Percentiles rank a stretch among this genome's conserved stretches.
phyloP scores from a whole-genome alignment of 1,140 invertebrate species.

The Zaprionus kolodkinae region DNA sequence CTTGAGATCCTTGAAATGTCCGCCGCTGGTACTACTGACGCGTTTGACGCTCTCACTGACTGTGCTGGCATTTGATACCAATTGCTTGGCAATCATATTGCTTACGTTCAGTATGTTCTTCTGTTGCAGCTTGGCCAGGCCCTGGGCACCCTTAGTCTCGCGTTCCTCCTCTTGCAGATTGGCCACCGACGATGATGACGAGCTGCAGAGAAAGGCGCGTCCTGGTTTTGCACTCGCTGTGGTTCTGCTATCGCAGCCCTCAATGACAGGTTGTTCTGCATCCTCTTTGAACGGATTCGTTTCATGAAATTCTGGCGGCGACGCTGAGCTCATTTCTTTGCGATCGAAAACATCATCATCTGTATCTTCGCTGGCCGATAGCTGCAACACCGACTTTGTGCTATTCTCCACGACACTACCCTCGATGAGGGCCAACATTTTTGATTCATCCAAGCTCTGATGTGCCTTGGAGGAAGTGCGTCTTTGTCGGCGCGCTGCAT shows the following conservation, averaged over 20 bases:
- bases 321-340: conserved; percentile 36
- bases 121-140: conserved; percentile 59
- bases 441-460: conserved; percentile 88
- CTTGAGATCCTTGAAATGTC: conserved; percentile 86
- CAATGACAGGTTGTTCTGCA: conserved; percentile 28
- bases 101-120: conserved; percentile 77
- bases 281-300: conserved; percentile 82
- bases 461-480: conserved; percentile 82
- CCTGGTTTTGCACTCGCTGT: conserved; percentile 22
- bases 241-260: background rate
- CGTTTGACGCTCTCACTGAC: conserved; percentile 72
- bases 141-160: conserved; percentile 17
- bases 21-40: conserved; percentile 77
- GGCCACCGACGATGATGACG: conserved; percentile 46
- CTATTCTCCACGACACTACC: conserved; percentile 41
- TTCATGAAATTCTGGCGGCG: conserved; percentile 67
- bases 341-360: conserved; percentile 77
- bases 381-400: conserved; percentile 41
- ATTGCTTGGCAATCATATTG: conserved; percentile 82
- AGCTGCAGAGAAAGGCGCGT: conserved; percentile 54
- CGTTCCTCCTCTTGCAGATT: conserved; percentile 44
- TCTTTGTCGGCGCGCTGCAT: conserved; percentile 58
- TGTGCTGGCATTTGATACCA: conserved; percentile 67
- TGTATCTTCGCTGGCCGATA: conserved; percentile 54
- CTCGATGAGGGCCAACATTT: conserved; percentile 78